Evolutionary conservation across 2,888 invertebrate species (phyloP).

Genomic region (Mechanitis mazaeus): DNA sequence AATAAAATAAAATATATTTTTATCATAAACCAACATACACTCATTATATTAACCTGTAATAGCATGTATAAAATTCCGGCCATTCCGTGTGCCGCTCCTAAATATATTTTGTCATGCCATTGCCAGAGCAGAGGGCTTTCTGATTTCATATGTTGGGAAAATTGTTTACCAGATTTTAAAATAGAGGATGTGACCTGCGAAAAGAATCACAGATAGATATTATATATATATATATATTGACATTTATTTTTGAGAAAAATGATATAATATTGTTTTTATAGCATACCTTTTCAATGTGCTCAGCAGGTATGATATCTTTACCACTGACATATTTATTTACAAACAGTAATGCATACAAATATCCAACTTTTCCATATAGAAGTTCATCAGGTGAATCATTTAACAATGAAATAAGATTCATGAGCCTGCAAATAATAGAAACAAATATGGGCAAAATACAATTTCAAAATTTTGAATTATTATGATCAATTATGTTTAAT

Average conservation of each 20-base stretch:
- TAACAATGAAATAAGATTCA: constrained; percentile 72
- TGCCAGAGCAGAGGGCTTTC: constrained; percentile 85
- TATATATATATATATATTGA: too few species aligned
- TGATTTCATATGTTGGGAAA: constrained; percentile 71
- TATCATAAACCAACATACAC: constrained; percentile 8
- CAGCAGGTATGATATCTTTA: constrained; percentile 75
- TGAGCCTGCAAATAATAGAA: constrained; percentile 66
- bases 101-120: constrained; percentile 91
- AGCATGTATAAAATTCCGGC: constrained; percentile 89
- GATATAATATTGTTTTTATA: neutral
- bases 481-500: constrained; percentile 17
- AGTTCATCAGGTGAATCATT: constrained; percentile 85
- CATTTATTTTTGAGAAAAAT: constrained; percentile 6
- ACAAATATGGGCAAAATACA: constrained; percentile 7
- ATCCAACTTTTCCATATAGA: constrained; percentile 90
- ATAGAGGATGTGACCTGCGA: constrained; percentile 79
- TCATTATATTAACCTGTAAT: constrained; percentile 78
- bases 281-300: constrained; percentile 77
- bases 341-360: constrained; percentile 86
- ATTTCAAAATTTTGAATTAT: constrained; percentile 11
- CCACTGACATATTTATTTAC: constrained; percentile 80
- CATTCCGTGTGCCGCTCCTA: constrained; percentile 93
- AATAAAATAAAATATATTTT: constrained; percentile 8
- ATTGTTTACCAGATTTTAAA: constrained; percentile 79
- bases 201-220: constrained; percentile 1